Evolutionary conservation across 2,113 vertebrate genomes (phyloP), one percentile per base, ranked within the genome.

Genomic region (Nothocercus nigrocapillus): DNA sequence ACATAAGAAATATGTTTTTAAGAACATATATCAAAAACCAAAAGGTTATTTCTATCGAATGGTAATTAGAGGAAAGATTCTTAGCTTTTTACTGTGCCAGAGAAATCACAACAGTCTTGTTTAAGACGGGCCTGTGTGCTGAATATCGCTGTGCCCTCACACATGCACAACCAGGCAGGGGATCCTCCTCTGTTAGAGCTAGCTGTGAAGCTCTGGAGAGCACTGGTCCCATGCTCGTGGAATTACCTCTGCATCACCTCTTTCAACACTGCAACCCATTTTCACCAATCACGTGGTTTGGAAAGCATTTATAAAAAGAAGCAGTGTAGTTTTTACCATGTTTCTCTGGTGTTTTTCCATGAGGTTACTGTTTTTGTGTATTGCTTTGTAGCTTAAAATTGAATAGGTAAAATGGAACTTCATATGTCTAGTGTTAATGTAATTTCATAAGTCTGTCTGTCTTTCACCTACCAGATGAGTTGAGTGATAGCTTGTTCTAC

Each of bases 391-490:
- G 44, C 24, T 90, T 40, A 53, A 80, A 36, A 73, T 54, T 61
- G 32, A n/a, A 47, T 53, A 53, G 63, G 49, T 85, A 62, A 90
- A 94, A 69, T 74, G 22, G 40, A 69, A 9, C 40, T 76, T 30
- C 25, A 27, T 45, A 82, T 94, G 74, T 44, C 45, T 56, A 64
- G 3, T 81, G 9, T 88, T 78, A 38, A 64, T 67, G 45, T 81
- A 17, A 92, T 94, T 70, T 74, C 64, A 2, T 42, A 21, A 90
- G 63, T 30, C 53, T 91, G 63, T 73, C 75, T 89, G 85, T 90
- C 42, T 90, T 86, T 92, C 81, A 88, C 88, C 86, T 94, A 5
- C 85, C 85, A 81, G 58, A 85, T 82, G 45, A 54, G 30, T 82
- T 85, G 87, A 91, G 58, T 88, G 44, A 27, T 69, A 73, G 17